phyloP scores from a whole-genome alignment of 2,797 vertebrate species.

The Spea hammondii region DNA sequence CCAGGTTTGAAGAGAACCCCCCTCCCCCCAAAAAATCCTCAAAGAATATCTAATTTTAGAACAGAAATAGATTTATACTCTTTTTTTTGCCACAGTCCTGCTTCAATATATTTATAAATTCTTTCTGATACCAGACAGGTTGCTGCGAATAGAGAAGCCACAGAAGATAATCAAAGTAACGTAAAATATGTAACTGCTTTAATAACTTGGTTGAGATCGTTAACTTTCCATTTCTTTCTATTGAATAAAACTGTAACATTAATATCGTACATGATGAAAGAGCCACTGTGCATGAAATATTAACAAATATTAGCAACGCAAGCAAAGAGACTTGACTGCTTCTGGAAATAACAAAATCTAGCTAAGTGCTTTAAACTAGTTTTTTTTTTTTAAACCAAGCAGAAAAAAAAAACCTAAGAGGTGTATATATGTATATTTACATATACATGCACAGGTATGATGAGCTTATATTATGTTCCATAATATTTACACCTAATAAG shows the following conservation, averaged over 20 bases:
- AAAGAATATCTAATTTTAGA: no score
- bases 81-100: no score
- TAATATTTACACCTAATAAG: slow-evolving; percentile 5
- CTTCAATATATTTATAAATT: no score
- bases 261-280: slow-evolving; percentile 50
- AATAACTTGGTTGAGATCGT: no score
- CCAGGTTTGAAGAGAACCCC: no score
- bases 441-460: slow-evolving; percentile 14
- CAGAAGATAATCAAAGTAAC: no score
- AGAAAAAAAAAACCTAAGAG: neutral
- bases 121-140: slow-evolving; percentile 68
- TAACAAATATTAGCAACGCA: neutral
- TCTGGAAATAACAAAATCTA: slow-evolving; percentile 8
- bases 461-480: slow-evolving; percentile 27
- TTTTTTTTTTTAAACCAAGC: neutral
- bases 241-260: neutral
- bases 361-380: slow-evolving; percentile 41
- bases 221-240: no score
- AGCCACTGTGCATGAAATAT: slow-evolving; percentile 15
- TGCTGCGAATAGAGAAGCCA: slow-evolving; percentile 57
- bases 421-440: slow-evolving; percentile 6
- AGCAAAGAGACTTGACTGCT: neutral
- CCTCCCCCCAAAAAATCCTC: no score
- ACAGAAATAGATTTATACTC: no score
- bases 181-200: no score